These are phyloP conservation scores for Corythoichthys haematopterus DNA, from an alignment of 2,113 vertebrate species.

Conservation along the genomic window DNA sequence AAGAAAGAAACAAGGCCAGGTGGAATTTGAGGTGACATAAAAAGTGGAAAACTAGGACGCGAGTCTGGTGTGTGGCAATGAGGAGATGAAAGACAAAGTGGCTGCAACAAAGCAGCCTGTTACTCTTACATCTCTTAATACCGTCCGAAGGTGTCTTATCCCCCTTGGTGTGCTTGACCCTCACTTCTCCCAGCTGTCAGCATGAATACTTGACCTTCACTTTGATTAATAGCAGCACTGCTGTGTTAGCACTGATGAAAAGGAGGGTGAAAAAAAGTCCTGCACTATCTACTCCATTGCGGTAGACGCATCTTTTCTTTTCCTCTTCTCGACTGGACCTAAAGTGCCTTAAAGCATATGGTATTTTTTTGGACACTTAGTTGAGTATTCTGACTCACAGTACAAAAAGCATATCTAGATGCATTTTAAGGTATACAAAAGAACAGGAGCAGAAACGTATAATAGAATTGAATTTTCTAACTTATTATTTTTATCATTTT, in stretches of 20 bases:
- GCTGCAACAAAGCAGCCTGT: slow-evolving; percentile 17
- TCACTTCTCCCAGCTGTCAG: slow-evolving; percentile 27
- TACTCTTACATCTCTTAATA: slow-evolving; percentile 44
- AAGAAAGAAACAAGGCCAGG: slow-evolving; percentile 52
- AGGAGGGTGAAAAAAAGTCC: slow-evolving; percentile 6
- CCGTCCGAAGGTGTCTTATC: slow-evolving; percentile 19
- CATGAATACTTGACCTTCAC: slow-evolving; percentile 38
- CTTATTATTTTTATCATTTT: no score
- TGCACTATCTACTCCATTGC: neutral
- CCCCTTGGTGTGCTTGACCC: slow-evolving; percentile 39
- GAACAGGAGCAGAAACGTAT: neutral
- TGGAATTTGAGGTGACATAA: slow-evolving; percentile 57
- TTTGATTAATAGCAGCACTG: slow-evolving; percentile 51
- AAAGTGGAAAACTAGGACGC: slow-evolving; percentile 57
- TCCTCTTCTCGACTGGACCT: slow-evolving; percentile 1
- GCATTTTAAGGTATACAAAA: neutral
- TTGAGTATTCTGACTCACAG: neutral
- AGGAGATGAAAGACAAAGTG: slow-evolving; percentile 1
- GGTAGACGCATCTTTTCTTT: slow-evolving; percentile 22
- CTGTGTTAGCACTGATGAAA: slow-evolving; percentile 5
- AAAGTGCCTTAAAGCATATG: slow-evolving; percentile 10
- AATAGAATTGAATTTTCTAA: no score
- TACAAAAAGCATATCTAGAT: no score
- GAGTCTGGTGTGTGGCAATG: slow-evolving; percentile 26
- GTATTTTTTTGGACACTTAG: slow-evolving; percentile 3